Evolutionary conservation across 2,888 invertebrate genomes (phyloP), one percentile per base, ranked within the genome.

Genomic region (Zeuzera pyrina): DNA sequence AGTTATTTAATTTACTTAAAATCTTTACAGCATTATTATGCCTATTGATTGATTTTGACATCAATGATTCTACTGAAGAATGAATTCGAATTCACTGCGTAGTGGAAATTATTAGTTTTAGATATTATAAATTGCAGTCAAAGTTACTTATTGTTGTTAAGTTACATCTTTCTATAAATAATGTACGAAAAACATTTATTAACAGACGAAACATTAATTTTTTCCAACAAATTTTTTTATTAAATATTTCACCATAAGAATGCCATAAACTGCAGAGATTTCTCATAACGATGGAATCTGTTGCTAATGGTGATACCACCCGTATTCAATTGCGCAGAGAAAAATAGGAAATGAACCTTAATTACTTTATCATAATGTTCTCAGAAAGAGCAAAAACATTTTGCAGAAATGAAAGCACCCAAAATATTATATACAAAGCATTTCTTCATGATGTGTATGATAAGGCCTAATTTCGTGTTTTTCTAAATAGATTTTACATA

Each of bases 191-290:
- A n/a, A n/a, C n/a, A n/a, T n/a, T n/a, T n/a, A n/a, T n/a, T n/a
- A n/a, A n/a, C n/a, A n/a, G n/a, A n/a, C n/a, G n/a, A n/a, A n/a
- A n/a, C n/a, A n/a, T n/a, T n/a, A n/a, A n/a, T n/a, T n/a, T n/a
- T n/a, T n/a, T n/a, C n/a, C n/a, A n/a, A n/a, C n/a, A 19, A 8
- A 19, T 5, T 5, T 8, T 6, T 5, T 19, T 5, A 23, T 11
- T 6, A 24, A 15, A 23, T 25, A 11, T 19, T 22, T 38, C 33
- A 37, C 45, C 42, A 45, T 48, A 37, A 45, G 46, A 47, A 41
- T 23, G 25, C 40, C 38, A 45, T 46, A 39, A 42, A 27, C 29
- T 10, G 32, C 36, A 38, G 16, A 13, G 8, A 10, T 25, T 13
- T 19, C 19, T 12, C 8, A 10, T 2, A 12, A 25, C 6, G 13